These are phyloP conservation scores for Gobiocypris rarus DNA, from an alignment of 2,113 vertebrate species.

Conservation along the genomic window DNA sequence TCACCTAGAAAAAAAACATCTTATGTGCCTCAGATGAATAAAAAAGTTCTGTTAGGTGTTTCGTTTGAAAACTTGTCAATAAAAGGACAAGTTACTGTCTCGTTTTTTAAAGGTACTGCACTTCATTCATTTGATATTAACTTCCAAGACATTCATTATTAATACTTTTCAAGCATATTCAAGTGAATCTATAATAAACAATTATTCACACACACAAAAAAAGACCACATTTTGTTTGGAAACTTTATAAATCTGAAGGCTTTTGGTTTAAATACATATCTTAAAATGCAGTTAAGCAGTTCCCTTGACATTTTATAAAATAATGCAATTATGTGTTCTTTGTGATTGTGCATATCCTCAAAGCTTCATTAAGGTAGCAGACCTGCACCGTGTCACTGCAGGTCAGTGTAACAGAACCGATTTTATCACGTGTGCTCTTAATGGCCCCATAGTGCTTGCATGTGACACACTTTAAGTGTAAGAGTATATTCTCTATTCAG, in stretches of 20 bases:
- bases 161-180: background rate
- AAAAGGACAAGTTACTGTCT: background rate
- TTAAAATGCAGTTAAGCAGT: constrained; percentile 21
- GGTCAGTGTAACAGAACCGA: background rate
- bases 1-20: constrained; percentile 62
- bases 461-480: background rate
- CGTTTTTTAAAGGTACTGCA: background rate
- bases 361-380: constrained; percentile 7
- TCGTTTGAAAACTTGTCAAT: background rate
- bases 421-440: background rate
- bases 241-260: constrained; percentile 53
- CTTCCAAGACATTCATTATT: background rate
- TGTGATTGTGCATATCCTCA: constrained; percentile 32
- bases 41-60: constrained; percentile 54
- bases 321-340: constrained; percentile 22
- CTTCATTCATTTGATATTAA: background rate
- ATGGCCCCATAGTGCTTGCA: background rate
- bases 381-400: background rate
- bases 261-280: constrained; percentile 46
- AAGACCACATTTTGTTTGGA: background rate
- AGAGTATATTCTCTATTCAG: background rate
- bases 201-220: background rate
- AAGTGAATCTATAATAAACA: background rate
- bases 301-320: constrained; percentile 44
- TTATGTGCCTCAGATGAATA: constrained; percentile 81